Evolutionary conservation across 2,797 vertebrate genomes (phyloP).

Genomic region (Australoheros facetus): DNA sequence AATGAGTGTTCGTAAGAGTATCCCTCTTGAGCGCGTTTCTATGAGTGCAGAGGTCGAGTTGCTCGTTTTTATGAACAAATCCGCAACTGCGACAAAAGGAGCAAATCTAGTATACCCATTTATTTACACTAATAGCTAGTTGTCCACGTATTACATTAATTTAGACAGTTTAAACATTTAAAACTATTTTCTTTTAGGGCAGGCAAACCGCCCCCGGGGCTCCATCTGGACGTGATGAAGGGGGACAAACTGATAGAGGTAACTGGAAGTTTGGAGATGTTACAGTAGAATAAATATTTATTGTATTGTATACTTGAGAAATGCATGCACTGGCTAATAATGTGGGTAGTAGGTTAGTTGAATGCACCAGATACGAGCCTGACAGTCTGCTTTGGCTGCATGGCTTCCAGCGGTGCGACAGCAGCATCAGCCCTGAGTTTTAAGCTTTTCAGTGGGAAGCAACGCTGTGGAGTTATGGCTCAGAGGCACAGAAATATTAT

Average conservation of each 20-base stretch:
- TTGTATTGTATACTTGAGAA: not conserved
- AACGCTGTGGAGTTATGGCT: constrained; percentile 92
- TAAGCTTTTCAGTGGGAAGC: constrained; percentile 91
- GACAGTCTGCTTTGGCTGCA: constrained; percentile 86
- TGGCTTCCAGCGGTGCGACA: constrained; percentile 91
- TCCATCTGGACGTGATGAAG: constrained; percentile 98
- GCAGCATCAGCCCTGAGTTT: constrained; percentile 86
- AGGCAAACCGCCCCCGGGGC: constrained; percentile 95
- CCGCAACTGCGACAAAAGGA: not conserved
- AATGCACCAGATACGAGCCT: constrained; percentile 94
- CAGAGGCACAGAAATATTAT: constrained; percentile 85
- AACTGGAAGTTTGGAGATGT: constrained; percentile 35
- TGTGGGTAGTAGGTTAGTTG: not conserved
- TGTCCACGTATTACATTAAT: not conserved
- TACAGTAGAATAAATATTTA: not conserved
- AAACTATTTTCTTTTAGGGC: constrained; percentile 82
- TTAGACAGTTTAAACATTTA: not conserved
- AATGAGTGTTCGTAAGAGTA: not conserved
- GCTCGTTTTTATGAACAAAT: not conserved
- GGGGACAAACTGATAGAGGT: constrained; percentile 99
- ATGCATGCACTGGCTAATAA: not conserved
- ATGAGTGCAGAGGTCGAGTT: not conserved
- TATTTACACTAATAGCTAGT: not conserved
- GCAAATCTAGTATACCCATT: accelerated
- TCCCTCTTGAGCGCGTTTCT: not conserved